Evolutionary conservation across 1,140 invertebrate species (phyloP).

Genomic region (Drosophila kepulauana): DNA sequence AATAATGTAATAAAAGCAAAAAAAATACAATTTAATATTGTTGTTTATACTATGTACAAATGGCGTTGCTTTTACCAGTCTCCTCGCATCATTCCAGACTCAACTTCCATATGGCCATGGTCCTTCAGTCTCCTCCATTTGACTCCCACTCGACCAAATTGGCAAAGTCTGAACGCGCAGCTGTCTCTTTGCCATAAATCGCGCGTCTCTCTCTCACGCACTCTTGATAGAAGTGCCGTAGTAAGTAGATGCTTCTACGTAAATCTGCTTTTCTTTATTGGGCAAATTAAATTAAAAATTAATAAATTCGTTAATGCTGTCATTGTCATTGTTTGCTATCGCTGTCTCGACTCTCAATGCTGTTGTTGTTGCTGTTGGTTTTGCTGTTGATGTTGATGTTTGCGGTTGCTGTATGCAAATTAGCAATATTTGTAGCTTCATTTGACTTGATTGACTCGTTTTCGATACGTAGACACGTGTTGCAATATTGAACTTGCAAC

Average conservation of each 20-base stretch:
- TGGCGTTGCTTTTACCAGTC: conserved; percentile 38
- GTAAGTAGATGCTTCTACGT: conserved; percentile 1
- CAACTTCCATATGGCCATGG: conserved; percentile 34
- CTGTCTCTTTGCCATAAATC: conserved; percentile 34
- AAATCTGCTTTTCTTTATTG: conserved; percentile 31
- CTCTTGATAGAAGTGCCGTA: conserved; percentile 3
- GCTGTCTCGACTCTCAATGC: neutral
- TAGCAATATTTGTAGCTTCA: conserved; percentile 36
- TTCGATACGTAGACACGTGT: conserved; percentile 45
- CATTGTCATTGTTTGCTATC: conserved; percentile 15
- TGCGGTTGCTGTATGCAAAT: conserved; percentile 61
- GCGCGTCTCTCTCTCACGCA: neutral
- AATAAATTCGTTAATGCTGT: conserved; percentile 55
- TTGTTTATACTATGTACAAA: conserved; percentile 76
- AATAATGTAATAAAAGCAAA: conserved; percentile 79
- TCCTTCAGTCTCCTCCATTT: neutral
- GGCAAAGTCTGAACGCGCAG: neutral
- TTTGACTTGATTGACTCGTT: conserved; percentile 31
- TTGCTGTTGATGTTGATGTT: conserved; percentile 19
- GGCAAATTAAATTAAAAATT: conserved; percentile 61
- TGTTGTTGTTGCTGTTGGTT: conserved; percentile 21
- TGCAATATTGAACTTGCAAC: conserved; percentile 58
- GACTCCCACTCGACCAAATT: conserved; percentile 1
- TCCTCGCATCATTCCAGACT: neutral
- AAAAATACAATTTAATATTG: conserved; percentile 84